Conservation (phyloP, 2,113 vertebrate species). For the Gobiocypris rarus region DNA sequence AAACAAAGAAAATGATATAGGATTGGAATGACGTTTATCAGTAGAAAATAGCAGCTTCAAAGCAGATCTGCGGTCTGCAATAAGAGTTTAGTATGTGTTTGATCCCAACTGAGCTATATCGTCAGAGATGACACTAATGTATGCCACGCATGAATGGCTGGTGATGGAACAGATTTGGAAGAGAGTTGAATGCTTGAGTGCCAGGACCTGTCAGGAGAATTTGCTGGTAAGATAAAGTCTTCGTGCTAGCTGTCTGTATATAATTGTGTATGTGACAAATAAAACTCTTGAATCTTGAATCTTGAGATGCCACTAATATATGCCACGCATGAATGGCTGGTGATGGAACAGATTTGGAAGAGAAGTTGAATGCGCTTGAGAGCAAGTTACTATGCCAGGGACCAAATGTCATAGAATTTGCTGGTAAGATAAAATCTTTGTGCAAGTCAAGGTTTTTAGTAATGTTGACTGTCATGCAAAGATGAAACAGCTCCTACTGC, state of each 20-base stretch:
- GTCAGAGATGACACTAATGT: constrained; percentile 22
- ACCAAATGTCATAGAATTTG: background rate
- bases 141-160: background rate
- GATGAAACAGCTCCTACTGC: background rate
- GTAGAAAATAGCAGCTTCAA: background rate
- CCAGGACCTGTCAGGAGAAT: too few species aligned
- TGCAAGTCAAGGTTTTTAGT: constrained; percentile 13
- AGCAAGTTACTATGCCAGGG: background rate
- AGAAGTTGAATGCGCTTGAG: background rate
- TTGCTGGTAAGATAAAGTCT: too few species aligned
- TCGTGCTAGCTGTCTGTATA: too few species aligned
- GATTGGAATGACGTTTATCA: too few species aligned
- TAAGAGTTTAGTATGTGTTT: background rate
- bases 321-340: too few species aligned
- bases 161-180: background rate
- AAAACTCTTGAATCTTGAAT: too few species aligned
- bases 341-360: too few species aligned
- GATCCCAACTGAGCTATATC: background rate
- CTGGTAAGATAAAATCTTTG: background rate
- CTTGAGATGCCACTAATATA: too few species aligned
- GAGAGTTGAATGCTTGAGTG: too few species aligned
- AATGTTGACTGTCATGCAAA: constrained; percentile 1
- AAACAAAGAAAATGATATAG: too few species aligned
- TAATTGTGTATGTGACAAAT: too few species aligned
- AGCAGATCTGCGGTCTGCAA: background rate